Base-by-base conservation (phyloP, 2,113 vertebrate species). In the Acinonyx jubatus region DNA sequence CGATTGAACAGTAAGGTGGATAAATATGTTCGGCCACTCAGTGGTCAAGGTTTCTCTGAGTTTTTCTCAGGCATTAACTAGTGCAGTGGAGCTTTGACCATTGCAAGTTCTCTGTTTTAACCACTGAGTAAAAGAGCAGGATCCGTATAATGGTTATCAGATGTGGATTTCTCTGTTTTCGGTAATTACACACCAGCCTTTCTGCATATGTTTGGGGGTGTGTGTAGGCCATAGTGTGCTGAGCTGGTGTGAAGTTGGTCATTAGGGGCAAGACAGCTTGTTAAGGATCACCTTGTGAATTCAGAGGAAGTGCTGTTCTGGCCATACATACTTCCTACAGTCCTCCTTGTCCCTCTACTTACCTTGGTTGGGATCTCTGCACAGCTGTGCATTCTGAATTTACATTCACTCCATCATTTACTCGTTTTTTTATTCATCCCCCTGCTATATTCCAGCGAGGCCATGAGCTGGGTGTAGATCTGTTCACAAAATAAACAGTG, bases 151-250 rank as follows among this genome's bases (percentile, higher is more conserved):
- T 57, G 41, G 61, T 86, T 92, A 57, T 81, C 19, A 86, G 6
- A 38, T 89, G 61, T 96, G n/a, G 52, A 95, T 65, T 91, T 86
- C 66, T 96, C 19, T 87, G 38, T 86, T 76, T 94, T 96, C 52
- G 81, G 31, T 82, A 76, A 55, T 94, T 92, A 79, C 23, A 71
- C 36, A 92, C 45, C 25, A 73, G 5, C 31, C 11, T 97, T 80
- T 41, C 41, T 71, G 48, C 29, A 71, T 14, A 19, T 55, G 36
- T 68, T 61, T 68, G 18, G 15, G 52, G 5, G 27, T 31, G 7
- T 63, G 66, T 50, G 2, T 55, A 63, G 21, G n/a, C 18, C 8
- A 33, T 41, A 85, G 19, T 41, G 3, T 36, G 38, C 18, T 84
- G 50, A 87, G 25, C 36, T 76, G 19, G 10, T 85, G 9, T 65